A percentile compares a stretch with the other conserved stretches of the same genome.
These are phyloP conservation scores for Drosophila robusta DNA, from an alignment of 2,888 invertebrate species.

Conservation along the genomic window DNA sequence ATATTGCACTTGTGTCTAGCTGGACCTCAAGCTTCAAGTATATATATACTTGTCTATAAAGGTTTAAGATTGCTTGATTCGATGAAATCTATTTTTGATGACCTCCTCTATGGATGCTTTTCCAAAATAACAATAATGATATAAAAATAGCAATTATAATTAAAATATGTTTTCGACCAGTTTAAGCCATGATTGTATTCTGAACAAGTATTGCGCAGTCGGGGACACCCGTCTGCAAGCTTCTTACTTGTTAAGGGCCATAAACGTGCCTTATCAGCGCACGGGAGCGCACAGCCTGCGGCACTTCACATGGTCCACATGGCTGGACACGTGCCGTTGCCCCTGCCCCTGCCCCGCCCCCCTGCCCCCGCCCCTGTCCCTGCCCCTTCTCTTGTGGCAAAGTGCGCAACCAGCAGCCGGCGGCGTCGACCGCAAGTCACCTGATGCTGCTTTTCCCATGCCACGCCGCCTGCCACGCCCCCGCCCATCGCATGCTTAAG, in stretches of 20 bases:
- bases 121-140: too few species aligned
- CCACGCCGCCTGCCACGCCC: conserved; percentile 29
- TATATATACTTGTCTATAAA: too few species aligned
- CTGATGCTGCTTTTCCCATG: conserved; percentile 73
- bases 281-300: conserved; percentile 51
- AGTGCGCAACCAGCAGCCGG: conserved; percentile 43
- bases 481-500: conserved; percentile 24
- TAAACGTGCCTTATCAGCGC: conserved; percentile 67
- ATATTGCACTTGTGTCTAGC: too few species aligned
- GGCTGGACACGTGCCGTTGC: conserved; percentile 26
- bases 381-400: conserved; percentile 17
- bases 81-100: too few species aligned
- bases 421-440: conserved; percentile 54
- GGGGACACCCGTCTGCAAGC: too few species aligned
- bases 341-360: conserved; percentile 5
- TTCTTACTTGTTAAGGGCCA: too few species aligned
- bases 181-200: too few species aligned
- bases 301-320: conserved; percentile 42
- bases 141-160: too few species aligned
- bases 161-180: too few species aligned
- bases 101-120: too few species aligned
- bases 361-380: conserved; percentile 11
- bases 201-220: not conserved
- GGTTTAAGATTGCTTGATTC: too few species aligned
- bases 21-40: too few species aligned